Evolutionary conservation across 2,113 vertebrate genomes (phyloP), one percentile per base, ranked within the genome.

Genomic region (Datnioides undecimradiatus): DNA sequence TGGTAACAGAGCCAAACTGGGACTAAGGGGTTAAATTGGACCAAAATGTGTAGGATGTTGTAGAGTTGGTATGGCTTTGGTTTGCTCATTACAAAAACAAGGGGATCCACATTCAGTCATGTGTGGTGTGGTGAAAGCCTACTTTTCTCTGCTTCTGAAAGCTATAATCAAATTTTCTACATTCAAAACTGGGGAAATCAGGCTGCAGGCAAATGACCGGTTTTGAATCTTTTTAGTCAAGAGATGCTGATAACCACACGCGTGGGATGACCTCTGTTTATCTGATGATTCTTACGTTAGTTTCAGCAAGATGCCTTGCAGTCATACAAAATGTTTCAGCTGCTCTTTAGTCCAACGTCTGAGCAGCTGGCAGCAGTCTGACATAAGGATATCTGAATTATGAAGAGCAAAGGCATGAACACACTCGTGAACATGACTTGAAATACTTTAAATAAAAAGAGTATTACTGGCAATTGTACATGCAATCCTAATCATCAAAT

Each of bases 161-260:
- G 5, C 43, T 27, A 23, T 1, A 88, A 75, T 78, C 55, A 85
- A 83, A 90, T 83, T 3, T 12, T 60, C 4, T 13, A 3, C 55
- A 90, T 82, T 84, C 69, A 84, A 84, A 84, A 55, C 43, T 38
- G 31, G 43, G 33, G 11, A 87, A 83, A 77, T 82, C 33, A 86
- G 68, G 46, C n/a, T 8, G 19, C 64, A 85, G 55, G 71, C 48
- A 86, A 85, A 88, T 76, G 3, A 73, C 10, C 13, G 0, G 7
- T 79, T 87, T 76, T 83, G 46, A 80, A 83, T 80, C 13, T 25
- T 29, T 6, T n/a, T 12, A 29, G 54, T 36, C 9, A 34, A n/a
- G 5, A 43, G 6, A 38, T 36, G 8, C 7, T 23, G 4, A 40
- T 63, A 41, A n/a, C 2, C n/a, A 25, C 3, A 8, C 46, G 19